Percentiles rank a stretch among this genome's conserved stretches.
Conservation (phyloP, 2,113 vertebrate genomes). For the Furnarius figulus region DNA sequence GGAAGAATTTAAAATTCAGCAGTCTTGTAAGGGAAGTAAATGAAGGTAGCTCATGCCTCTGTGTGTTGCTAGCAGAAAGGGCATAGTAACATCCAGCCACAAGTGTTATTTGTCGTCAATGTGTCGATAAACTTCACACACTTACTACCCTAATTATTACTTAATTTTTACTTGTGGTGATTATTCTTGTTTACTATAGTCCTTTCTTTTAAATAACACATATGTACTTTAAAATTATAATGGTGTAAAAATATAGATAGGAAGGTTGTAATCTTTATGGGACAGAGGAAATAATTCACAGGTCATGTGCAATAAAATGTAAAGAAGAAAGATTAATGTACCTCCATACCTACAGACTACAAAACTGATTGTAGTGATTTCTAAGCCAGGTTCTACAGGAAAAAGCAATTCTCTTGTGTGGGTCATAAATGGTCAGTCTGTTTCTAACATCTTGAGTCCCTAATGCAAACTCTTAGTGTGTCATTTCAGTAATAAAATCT, state of each 20-base stretch:
- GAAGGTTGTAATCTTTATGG: not conserved
- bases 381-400: not conserved
- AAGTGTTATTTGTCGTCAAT: not conserved
- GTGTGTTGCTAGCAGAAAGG: not conserved
- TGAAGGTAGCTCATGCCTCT: not conserved
- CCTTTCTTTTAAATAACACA: not conserved
- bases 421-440: not conserved
- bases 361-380: not conserved
- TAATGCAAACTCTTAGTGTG: not conserved
- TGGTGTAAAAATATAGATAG: not conserved
- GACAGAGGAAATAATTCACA: not conserved
- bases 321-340: not conserved
- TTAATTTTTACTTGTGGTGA: slow-evolving; percentile 17
- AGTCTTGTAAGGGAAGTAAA: slow-evolving; percentile 3
- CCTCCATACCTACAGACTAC: not conserved
- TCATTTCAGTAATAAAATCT: not conserved
- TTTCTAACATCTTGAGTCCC: not conserved
- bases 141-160: not conserved
- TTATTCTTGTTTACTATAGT: not conserved
- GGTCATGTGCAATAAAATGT: not conserved
- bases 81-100: not conserved
- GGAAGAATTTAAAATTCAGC: slow-evolving; percentile 31
- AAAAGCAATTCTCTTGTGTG: not conserved
- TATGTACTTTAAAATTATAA: not conserved
- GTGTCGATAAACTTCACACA: slow-evolving; percentile 6